A percentile compares a stretch with the other conserved stretches of the same genome.
phyloP scores from a whole-genome alignment of 2,888 invertebrate species.

The Pandemis cinnamomeana region DNA sequence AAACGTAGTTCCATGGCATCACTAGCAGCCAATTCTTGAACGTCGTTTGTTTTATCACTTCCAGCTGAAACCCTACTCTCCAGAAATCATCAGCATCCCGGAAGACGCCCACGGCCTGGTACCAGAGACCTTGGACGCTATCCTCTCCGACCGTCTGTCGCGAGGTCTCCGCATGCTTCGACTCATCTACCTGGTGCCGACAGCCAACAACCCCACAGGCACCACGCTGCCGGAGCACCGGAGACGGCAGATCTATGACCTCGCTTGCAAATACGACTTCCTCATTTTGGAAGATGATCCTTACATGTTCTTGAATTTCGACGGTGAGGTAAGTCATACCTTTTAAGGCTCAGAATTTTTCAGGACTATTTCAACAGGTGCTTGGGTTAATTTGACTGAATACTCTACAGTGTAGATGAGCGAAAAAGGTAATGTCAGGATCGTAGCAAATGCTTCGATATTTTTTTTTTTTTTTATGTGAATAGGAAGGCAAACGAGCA shows the following conservation, averaged over 20 bases:
- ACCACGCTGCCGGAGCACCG: constrained; percentile 87
- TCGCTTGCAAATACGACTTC: constrained; percentile 90
- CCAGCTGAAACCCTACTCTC: constrained; percentile 88
- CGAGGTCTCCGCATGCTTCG: constrained; percentile 87
- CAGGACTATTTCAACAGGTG: no score
- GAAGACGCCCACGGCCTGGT: constrained; percentile 89
- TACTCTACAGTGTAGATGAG: no score
- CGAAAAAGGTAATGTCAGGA: no score
- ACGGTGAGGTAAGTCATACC: constrained; percentile 64
- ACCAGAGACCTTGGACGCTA: constrained; percentile 84
- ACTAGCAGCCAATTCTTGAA: no score
- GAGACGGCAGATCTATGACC: constrained; percentile 87
- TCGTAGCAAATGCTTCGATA: no score
- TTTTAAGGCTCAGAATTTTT: no score
- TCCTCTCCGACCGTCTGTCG: constrained; percentile 75
- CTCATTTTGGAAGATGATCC: constrained; percentile 93
- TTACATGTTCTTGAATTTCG: constrained; percentile 91
- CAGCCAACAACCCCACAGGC: constrained; percentile 91
- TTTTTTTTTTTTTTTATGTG: no score
- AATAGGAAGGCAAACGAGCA: no score
- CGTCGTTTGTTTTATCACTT: constrained; percentile 46
- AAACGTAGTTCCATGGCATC: no score
- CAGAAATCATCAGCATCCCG: constrained; percentile 87
- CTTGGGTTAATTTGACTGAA: no score
- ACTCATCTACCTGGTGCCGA: constrained; percentile 89